Percentiles rank a stretch among this genome's conserved stretches.
phyloP scores from a whole-genome alignment of 2,113 vertebrate genomes.

The Lepus timidus region DNA sequence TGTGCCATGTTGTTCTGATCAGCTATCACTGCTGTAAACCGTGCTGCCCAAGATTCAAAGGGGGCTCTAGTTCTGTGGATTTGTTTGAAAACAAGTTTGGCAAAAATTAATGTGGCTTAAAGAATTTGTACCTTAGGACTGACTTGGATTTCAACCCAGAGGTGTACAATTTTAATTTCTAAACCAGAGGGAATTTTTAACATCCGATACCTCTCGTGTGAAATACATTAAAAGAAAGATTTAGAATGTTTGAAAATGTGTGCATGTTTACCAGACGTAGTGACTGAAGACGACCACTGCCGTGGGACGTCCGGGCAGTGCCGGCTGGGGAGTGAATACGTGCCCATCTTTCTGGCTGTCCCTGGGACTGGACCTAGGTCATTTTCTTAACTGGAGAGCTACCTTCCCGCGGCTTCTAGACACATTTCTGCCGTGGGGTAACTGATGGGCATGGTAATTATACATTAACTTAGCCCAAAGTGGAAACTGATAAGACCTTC shows the following conservation, averaged over 20 bases:
- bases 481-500: neutral
- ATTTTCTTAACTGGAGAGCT: neutral
- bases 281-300: slow-evolving; percentile 9
- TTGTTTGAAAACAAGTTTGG: slow-evolving; percentile 63
- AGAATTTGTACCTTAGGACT: slow-evolving; percentile 54
- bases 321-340: neutral
- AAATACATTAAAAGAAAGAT: neutral
- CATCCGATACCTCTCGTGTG: neutral
- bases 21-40: slow-evolving; percentile 50
- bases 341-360: neutral
- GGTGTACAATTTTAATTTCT: neutral
- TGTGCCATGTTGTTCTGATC: slow-evolving; percentile 62
- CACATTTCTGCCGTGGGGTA: neutral
- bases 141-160: slow-evolving; percentile 58
- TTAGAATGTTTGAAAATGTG: slow-evolving; percentile 12
- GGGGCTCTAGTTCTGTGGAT: slow-evolving; percentile 21
- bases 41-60: slow-evolving; percentile 52
- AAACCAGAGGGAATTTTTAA: slow-evolving; percentile 34
- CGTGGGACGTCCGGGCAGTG: neutral
- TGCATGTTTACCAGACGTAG: neutral
- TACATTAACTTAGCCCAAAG: neutral
- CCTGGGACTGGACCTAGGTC: too few relatives aligned
- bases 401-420: neutral
- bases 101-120: slow-evolving; percentile 61
- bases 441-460: neutral